A percentile compares a stretch with the other conserved stretches of the same genome.
Conservation (phyloP, 2,888 invertebrate genomes). For the Lasioglossum calceatum region DNA sequence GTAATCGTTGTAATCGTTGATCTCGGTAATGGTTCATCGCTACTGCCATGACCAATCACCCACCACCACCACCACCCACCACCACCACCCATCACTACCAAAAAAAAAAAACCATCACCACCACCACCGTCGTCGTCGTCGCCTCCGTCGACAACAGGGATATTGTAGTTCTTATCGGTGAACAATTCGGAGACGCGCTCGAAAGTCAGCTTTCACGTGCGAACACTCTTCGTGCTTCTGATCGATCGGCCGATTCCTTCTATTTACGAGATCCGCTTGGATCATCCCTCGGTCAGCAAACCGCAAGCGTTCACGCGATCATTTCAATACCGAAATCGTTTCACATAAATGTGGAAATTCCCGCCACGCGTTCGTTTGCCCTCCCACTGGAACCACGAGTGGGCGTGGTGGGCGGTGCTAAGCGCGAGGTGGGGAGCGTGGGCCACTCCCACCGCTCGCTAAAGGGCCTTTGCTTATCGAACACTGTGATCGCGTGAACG, state of each 20-base stretch:
- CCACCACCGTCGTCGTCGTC: slow-evolving; percentile 28
- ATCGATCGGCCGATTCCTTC: not conserved
- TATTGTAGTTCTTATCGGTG: slow-evolving; percentile 3
- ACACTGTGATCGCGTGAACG: not conserved
- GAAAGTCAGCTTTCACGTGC: slow-evolving; percentile 47
- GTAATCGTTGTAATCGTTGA: slow-evolving; percentile 55
- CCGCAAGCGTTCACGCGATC: not conserved
- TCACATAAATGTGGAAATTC: not conserved
- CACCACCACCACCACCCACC: slow-evolving; percentile 26
- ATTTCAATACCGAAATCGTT: not conserved
- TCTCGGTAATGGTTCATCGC: slow-evolving; percentile 64
- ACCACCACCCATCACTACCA: not conserved
- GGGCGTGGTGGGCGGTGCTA: not conserved
- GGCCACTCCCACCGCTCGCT: not conserved
- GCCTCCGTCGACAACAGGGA: slow-evolving; percentile 50
- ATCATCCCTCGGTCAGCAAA: not conserved
- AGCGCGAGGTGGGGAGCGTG: not conserved
- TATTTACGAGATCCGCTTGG: not conserved
- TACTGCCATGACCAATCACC: slow-evolving; percentile 59
- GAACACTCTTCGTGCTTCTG: slow-evolving; percentile 27
- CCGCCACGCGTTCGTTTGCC: not conserved
- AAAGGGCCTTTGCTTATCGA: not conserved
- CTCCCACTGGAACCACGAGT: not conserved
- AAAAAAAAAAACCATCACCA: not conserved
- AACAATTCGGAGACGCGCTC: slow-evolving; percentile 52